A percentile compares a stretch with the other conserved stretches of the same genome.
phyloP scores from a whole-genome alignment of 2,113 vertebrate genomes.

The Notothenia coriiceps region DNA sequence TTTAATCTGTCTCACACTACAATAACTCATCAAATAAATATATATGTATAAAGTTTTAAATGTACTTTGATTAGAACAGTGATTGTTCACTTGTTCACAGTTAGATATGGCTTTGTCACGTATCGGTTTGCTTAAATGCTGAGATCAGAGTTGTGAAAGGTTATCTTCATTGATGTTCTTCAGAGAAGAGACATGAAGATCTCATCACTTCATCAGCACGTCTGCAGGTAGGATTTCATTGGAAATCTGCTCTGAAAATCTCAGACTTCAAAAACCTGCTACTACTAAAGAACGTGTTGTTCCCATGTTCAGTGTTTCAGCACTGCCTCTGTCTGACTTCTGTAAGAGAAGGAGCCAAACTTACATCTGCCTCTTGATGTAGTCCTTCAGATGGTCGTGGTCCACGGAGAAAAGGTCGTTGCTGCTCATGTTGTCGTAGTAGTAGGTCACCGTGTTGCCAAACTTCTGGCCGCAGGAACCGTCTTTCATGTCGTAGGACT shows the following conservation, averaged over 20 bases:
- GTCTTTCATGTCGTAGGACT: conserved; percentile 90
- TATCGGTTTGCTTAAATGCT: conserved; percentile 25
- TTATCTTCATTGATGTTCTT: conserved; percentile 54
- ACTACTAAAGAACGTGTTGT: no score
- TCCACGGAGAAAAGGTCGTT: conserved; percentile 93
- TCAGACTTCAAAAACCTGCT: no score
- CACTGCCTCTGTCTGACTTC: neutral
- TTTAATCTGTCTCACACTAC: no score
- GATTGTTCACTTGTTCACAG: no score
- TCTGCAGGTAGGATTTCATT: neutral
- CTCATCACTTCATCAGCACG: conserved; percentile 69
- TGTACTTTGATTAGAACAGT: no score
- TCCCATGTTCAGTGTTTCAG: neutral
- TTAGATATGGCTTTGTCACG: no score
- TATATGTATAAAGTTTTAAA: no score
- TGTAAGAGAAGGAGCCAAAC: conserved; percentile 45
- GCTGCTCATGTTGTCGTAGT: conserved; percentile 98
- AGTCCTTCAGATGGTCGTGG: conserved; percentile 97
- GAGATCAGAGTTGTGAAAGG: conserved; percentile 67
- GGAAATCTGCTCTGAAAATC: neutral
- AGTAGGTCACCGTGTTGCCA: conserved; percentile 93
- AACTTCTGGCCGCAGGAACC: conserved; percentile 91
- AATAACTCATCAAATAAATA: no score
- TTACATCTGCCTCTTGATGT: conserved; percentile 99
- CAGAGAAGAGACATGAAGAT: conserved; percentile 78